Conservation (phyloP, 2,888 invertebrate genomes). For the Myopa tessellatipennis region DNA sequence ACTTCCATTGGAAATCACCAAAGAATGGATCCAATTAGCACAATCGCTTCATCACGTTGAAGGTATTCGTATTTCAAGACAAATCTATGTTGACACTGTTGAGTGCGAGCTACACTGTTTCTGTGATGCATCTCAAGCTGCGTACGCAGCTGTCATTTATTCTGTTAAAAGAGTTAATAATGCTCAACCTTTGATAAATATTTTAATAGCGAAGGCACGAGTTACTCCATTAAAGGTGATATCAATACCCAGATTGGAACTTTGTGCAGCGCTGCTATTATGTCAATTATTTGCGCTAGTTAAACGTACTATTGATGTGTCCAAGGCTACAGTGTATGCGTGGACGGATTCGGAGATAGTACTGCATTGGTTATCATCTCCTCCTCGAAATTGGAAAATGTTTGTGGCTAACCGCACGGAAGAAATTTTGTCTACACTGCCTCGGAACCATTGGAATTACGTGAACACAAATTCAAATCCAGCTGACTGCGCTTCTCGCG, state of each 20-base stretch:
- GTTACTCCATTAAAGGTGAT: constrained; percentile 15
- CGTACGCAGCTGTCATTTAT: constrained; percentile 23
- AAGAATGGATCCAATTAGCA: too few species aligned
- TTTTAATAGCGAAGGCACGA: constrained; percentile 17
- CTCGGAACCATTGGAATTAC: constrained; percentile 43
- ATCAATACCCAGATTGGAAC: constrained; percentile 27
- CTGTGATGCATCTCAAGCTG: constrained; percentile 25
- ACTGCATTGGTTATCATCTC: constrained; percentile 49
- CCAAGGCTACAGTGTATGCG: constrained; percentile 38
- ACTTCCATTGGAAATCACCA: background rate
- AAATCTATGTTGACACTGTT: background rate
- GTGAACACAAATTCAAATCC: constrained; percentile 46
- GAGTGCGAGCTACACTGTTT: constrained; percentile 3
- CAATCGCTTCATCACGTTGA: background rate
- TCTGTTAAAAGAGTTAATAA: constrained; percentile 11
- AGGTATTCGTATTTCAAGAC: background rate
- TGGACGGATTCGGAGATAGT: constrained; percentile 47
- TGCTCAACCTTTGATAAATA: background rate
- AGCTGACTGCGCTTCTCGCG: constrained; percentile 50
- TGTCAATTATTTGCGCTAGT: constrained; percentile 13
- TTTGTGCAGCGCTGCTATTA: constrained; percentile 26
- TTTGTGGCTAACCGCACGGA: constrained; percentile 49
- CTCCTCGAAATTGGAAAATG: constrained; percentile 49
- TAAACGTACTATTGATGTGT: background rate
- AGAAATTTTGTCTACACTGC: constrained; percentile 37